Base-by-base conservation (phyloP, 1,140 invertebrate species). In the Tetramorium alpestre region DNA sequence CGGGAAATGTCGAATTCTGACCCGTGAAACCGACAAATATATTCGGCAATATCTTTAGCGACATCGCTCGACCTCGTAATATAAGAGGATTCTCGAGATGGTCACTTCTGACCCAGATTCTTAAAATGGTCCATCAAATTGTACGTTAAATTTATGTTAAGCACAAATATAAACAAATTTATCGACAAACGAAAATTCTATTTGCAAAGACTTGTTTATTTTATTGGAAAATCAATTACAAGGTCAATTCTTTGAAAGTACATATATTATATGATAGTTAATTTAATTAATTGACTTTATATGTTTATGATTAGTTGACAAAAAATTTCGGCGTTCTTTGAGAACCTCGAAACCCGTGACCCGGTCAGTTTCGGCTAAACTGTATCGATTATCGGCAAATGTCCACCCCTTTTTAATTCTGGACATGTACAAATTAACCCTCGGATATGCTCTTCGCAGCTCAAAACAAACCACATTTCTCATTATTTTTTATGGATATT, bases 71-170 rank as follows among this genome's bases (percentile, higher is more conserved):
- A 41, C 13, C 38, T 33, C 62, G 41, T 38, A 13, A n/a, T 60
- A 49, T 85, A 47, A 84, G 28, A 49, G 13, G 16, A 72, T 7
- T 73, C 78, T 51, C 47, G 25, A 47, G 7, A 44, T 44, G 22
- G 18, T 70, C 69, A 86, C 69, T 89, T 89, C 78, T 87, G 84
- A 89, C 88, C 87, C 11, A 89, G 28, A 87, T 89, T 22, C 38
- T 51, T 49, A 44, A 2, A 56, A 69, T 41, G 51, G 11, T 81
- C 13, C 28, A n/a, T 81, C 33, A 47, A 22, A 58, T 65, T 16
- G 16, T 1, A 69, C n/a, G 10, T 49, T 25, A 51, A 73, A 82
- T 60, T 47, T 16, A 33, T 33, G 33, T 33, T 33, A 41, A 41
- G 1, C n/a, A 41, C 1, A 10, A n/a, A 41, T 65, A 22, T 65